A percentile compares a stretch with the other conserved stretches of the same genome.
phyloP scores from a whole-genome alignment of 2,797 vertebrate genomes.

The Enteromius argenteus region DNA sequence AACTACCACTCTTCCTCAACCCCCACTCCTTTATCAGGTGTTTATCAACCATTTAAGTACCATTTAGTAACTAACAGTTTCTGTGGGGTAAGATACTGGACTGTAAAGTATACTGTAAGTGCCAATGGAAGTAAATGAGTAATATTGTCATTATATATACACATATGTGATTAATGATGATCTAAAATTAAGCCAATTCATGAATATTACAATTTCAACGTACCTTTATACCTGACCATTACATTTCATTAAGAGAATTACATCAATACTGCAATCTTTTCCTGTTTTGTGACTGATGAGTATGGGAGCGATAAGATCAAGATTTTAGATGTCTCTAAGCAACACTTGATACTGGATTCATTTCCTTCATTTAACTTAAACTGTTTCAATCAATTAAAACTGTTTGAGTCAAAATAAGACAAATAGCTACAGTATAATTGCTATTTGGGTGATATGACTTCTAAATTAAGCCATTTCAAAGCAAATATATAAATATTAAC shows the following conservation, averaged over 20 bases:
- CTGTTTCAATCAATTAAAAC: background rate
- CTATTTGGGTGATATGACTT: background rate
- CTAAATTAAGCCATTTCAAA: background rate
- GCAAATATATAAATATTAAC: background rate
- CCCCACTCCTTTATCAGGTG: background rate
- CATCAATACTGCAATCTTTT: background rate
- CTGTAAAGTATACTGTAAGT: background rate
- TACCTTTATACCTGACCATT: too few relatives aligned
- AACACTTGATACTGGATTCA: background rate
- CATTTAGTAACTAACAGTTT: background rate
- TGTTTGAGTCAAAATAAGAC: background rate
- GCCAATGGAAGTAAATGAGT: background rate
- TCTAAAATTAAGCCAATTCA: background rate
- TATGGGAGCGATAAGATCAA: background rate
- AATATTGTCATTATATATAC: background rate
- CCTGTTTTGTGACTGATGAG: background rate
- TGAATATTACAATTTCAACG: background rate
- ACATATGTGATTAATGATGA: background rate
- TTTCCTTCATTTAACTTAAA: background rate
- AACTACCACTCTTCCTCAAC: constrained; percentile 1
- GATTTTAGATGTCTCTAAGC: background rate
- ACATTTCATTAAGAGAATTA: background rate
- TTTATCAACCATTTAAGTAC: constrained; percentile 1
- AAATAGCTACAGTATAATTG: background rate
- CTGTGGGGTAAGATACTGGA: background rate